Percentiles rank a stretch among this genome's conserved stretches.
phyloP scores from a whole-genome alignment of 2,797 vertebrate genomes.

The Etheostoma nigrum region DNA sequence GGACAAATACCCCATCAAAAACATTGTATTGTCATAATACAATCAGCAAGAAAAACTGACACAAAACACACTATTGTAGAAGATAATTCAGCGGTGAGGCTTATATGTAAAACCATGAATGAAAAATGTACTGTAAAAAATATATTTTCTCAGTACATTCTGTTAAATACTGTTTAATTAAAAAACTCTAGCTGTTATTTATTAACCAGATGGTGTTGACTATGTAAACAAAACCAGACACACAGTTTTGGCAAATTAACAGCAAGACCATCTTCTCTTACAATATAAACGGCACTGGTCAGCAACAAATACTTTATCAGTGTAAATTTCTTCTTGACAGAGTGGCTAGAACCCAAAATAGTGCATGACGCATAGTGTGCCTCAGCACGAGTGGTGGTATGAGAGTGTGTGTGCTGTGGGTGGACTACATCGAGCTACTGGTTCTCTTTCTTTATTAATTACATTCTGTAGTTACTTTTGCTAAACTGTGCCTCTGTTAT shows the following conservation, averaged over 20 bases:
- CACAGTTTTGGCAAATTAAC: slow-evolving; percentile 23
- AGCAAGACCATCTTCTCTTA: slow-evolving; percentile 27
- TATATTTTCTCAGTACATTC: neutral
- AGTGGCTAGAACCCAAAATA: slow-evolving; percentile 60
- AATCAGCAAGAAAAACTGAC: slow-evolving; percentile 11
- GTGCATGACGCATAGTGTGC: slow-evolving; percentile 42
- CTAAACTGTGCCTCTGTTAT: neutral
- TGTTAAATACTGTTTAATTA: slow-evolving; percentile 1
- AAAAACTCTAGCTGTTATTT: neutral
- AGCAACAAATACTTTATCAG: slow-evolving; percentile 46
- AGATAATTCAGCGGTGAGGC: slow-evolving; percentile 9
- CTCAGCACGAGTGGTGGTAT: slow-evolving; percentile 37
- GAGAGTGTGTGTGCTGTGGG: slow-evolving; percentile 22
- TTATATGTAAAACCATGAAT: neutral
- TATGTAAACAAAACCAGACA: neutral
- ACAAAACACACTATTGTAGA: neutral
- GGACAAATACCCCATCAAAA: slow-evolving; percentile 20
- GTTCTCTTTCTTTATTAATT: slow-evolving; percentile 34
- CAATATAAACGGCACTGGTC: slow-evolving; percentile 45
- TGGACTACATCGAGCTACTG: slow-evolving; percentile 13
- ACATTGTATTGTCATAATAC: neutral
- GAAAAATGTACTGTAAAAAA: neutral
- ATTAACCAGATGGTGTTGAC: neutral
- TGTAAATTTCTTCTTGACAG: slow-evolving; percentile 50
- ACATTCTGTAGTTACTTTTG: neutral